Conservation (phyloP, 1,140 invertebrate genomes). For the Heliconius congener region DNA sequence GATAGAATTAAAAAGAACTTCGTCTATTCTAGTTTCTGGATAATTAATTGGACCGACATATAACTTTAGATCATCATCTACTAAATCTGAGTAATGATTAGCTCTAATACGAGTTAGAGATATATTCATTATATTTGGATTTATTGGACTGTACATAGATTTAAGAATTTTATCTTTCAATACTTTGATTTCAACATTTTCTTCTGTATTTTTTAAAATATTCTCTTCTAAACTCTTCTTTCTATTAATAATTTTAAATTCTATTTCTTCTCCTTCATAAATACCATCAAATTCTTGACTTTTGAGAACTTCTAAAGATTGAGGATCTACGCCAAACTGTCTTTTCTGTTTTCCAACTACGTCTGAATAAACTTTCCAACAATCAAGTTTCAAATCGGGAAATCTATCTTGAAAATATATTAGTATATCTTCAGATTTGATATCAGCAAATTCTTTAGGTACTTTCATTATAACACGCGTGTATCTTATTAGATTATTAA, state of each 20-base stretch:
- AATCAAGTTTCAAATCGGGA: conserved; percentile 60
- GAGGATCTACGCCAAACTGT: conserved; percentile 68
- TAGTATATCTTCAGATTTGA: conserved; percentile 62
- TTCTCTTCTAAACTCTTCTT: conserved; percentile 53
- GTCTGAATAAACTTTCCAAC: conserved; percentile 73
- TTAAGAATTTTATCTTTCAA: conserved; percentile 51
- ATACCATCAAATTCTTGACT: conserved; percentile 57
- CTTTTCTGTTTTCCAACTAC: conserved; percentile 68
- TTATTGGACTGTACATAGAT: conserved; percentile 59
- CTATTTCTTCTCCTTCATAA: conserved; percentile 56
- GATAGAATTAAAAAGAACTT: conserved; percentile 54
- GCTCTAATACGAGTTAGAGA: conserved; percentile 56
- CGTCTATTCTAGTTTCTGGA: conserved; percentile 62
- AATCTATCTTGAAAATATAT: conserved; percentile 53
- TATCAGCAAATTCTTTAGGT: conserved; percentile 58
- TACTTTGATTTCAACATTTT: conserved; percentile 46
- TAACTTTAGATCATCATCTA: conserved; percentile 69
- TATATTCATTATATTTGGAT: conserved; percentile 52
- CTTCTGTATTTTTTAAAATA: conserved; percentile 30
- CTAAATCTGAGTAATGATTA: conserved; percentile 63
- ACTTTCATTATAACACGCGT: conserved; percentile 66
- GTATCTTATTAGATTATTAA: conserved; percentile 63
- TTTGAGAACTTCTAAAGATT: conserved; percentile 65
- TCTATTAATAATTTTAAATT: conserved; percentile 68
- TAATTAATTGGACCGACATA: conserved; percentile 69